These are phyloP conservation scores for Falco columbarius DNA, from an alignment of 2,797 vertebrate genomes.

Conservation along the genomic window DNA sequence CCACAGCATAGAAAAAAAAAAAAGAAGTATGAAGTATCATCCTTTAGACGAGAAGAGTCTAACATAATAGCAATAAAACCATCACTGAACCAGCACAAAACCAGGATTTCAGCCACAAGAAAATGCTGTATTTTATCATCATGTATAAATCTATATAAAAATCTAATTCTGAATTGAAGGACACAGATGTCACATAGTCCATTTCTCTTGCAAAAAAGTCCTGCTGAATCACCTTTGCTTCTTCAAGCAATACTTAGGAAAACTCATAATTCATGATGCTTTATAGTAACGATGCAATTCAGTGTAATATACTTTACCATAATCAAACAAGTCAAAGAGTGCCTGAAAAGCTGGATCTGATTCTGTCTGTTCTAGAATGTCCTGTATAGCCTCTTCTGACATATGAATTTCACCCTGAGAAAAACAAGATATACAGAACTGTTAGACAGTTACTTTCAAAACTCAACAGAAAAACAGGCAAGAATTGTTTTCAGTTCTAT, in stretches of 20 bases:
- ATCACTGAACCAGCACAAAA: background rate
- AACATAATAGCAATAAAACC: background rate
- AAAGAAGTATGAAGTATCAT: background rate
- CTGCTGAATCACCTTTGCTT: background rate
- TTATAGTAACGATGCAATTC: background rate
- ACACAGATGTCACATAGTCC: background rate
- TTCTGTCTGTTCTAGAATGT: conserved; percentile 96
- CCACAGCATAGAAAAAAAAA: background rate
- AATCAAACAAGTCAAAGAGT: conserved; percentile 96
- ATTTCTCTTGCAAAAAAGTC: background rate
- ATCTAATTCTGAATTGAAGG: background rate
- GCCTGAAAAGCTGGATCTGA: conserved; percentile 98
- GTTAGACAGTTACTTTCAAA: background rate
- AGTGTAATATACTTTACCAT: conserved; percentile 78
- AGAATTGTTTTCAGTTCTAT: background rate
- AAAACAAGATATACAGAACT: background rate
- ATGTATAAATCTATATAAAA: background rate
- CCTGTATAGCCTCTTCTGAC: conserved; percentile 96
- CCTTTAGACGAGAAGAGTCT: background rate
- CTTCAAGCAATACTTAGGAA: background rate
- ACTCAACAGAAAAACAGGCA: background rate
- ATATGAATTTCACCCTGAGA: conserved; percentile 95
- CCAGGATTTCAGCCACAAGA: background rate
- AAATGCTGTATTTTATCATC: background rate
- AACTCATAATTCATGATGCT: background rate